Base-by-base conservation (phyloP, 1,140 invertebrate genomes). In the Triops cancriformis region DNA sequence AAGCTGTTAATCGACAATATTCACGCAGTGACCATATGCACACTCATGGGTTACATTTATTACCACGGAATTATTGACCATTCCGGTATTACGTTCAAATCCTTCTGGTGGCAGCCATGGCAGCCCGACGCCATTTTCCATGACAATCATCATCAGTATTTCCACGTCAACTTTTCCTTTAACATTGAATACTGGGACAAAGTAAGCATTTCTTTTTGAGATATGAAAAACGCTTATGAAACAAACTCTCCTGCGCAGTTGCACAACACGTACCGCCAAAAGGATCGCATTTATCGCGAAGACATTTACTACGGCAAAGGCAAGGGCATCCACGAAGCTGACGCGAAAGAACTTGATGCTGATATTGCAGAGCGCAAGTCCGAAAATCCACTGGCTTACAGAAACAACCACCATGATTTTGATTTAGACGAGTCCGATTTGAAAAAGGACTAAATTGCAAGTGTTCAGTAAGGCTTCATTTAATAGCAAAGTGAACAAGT, bases 121-220 rank as follows among this genome's bases (percentile, higher is more conserved):
- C 90, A 92, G 83, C 90, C 91, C 0, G 88, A 90, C 80, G 89
- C 89, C 0, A 89, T 89, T 78, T 92, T 92, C 83, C 91, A 93
- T 80, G 91, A 93, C 81, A 89, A 92, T 82, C 91, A 93, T 82
- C 91, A 92, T 80, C 89, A 92, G 83, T 92, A 91, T 84, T 92
- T 91, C 84, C 90, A 92, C 81, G 89, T 90, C 78, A 93, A 92
- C 82, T 92, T 91, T 82, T 90, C 88, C 27, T 91, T 92, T 82
- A 92, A 92, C 81, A 89, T 89, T 80, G 85, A 83, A 26, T 79
- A 89, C 76, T 91, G 90, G 89, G 90, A 92, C 84, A 89, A 87
- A 84, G 90, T 90, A 82, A 84, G 78, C 37, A 23, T 23, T 64
- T 18, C n/a, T 12, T n/a, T n/a, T n/a, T 12, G 0, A 26, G 37